phyloP scores from a whole-genome alignment of 2,888 invertebrate genomes.

The Polia nebulosa region DNA sequence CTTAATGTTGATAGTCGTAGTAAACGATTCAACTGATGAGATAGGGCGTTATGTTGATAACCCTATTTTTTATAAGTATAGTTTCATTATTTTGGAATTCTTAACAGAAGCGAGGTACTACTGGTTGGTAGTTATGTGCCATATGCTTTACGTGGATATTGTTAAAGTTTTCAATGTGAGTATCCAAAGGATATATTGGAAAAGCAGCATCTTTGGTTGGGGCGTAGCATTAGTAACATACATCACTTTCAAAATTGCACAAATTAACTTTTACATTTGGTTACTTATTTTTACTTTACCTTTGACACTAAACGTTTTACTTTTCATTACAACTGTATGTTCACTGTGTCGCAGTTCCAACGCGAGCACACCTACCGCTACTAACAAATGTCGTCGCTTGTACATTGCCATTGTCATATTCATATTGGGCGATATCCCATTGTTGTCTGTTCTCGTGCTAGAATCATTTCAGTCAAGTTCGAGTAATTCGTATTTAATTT shows the following conservation, averaged over 20 bases:
- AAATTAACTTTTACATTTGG: neutral
- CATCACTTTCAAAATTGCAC: neutral
- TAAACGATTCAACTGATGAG: too few species aligned
- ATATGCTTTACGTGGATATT: neutral
- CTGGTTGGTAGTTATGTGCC: neutral
- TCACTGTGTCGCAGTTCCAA: neutral
- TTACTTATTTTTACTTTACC: neutral
- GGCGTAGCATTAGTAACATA: neutral
- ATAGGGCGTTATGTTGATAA: too few species aligned
- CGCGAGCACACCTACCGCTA: neutral
- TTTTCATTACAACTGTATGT: neutral
- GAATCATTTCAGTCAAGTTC: too few species aligned
- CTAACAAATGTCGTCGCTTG: neutral
- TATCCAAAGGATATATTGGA: neutral
- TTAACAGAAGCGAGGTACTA: neutral
- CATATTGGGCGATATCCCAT: neutral
- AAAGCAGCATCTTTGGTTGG: neutral
- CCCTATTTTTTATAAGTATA: too few species aligned
- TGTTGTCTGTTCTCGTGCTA: too few species aligned
- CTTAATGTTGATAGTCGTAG: neutral
- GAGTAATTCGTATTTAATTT: too few species aligned
- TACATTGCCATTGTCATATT: neutral
- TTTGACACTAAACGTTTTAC: neutral
- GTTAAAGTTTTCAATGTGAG: neutral
- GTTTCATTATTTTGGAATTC: too few species aligned